Base-by-base conservation (phyloP, 2,888 invertebrate species). In the Lingula anatina region DNA sequence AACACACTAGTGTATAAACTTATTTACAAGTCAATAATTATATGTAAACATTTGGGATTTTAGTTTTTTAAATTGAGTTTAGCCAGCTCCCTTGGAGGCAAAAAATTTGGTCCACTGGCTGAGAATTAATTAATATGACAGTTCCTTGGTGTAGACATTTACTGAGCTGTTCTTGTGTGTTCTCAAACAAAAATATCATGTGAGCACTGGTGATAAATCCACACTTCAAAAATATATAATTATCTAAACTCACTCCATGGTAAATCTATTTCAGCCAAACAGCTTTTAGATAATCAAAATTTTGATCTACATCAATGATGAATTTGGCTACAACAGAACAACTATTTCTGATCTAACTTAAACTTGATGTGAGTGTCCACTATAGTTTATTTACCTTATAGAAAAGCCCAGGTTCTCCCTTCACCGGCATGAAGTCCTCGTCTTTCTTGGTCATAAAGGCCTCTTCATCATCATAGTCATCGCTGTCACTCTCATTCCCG, bases 361-460 rank as follows among this genome's bases (percentile, higher is more conserved):
- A 18, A 35, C 18, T 2, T 35, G 5, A 39, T 7, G 25, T n/a
- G n/a, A n/a, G n/a, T 5, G 4, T 38, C 5, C 18, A 7, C 4
- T 7, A 42, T 7, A 5, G 4, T 4, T 12, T n/a, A 9, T 35
- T 47, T 38, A 73, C 73, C 71, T 72, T 73, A 57, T 70, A 73
- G 47, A 58, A 72, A 57, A 74, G 61, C 7, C 71, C 73, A 5
- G 66, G 62, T 59, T 69, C 62, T 3, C 65, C 66, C 46, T 65
- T 62, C 38, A 72, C 70, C n/a, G 67, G 64, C 46, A 57, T 62
- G 53, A 69, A 68, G 25, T 66, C 66, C 2, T 60, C 55, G 46
- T 70, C 65, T 31, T 7, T n/a, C 39, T 60, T 62, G 52, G 63
- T 65, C 45, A 63, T 56, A 28, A 50, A 46, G 20, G 53, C 45